Percentiles rank a stretch among this genome's conserved stretches.
phyloP scores from a whole-genome alignment of 2,888 invertebrate genomes.

The Dynastes tityus region DNA sequence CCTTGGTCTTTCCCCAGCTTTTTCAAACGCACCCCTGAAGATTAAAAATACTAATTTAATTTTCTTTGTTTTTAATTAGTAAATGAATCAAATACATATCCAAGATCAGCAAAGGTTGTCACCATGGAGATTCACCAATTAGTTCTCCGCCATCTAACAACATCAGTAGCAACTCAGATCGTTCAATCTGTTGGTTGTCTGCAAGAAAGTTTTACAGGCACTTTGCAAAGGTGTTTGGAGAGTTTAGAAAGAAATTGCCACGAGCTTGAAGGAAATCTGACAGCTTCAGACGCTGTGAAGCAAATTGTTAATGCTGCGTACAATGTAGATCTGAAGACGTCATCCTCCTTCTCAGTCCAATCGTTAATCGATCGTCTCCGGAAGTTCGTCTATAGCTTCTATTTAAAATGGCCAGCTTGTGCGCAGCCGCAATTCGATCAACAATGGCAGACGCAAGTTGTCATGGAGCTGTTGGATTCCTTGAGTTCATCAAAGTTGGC shows the following conservation, averaged over 20 bases:
- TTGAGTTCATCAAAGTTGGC: slow-evolving; percentile 82
- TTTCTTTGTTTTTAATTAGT: slow-evolving; percentile 38
- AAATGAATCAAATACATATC: slow-evolving; percentile 41
- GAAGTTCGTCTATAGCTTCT: slow-evolving; percentile 76
- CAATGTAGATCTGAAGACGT: slow-evolving; percentile 79
- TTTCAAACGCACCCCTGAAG: too few relatives aligned
- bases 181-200: slow-evolving; percentile 87
- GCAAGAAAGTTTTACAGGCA: slow-evolving; percentile 88
- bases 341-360: slow-evolving; percentile 77
- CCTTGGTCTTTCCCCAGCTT: too few relatives aligned
- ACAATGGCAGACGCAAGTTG: slow-evolving; percentile 83
- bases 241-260: slow-evolving; percentile 76
- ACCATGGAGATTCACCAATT: slow-evolving; percentile 85
- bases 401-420: slow-evolving; percentile 75
- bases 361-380: slow-evolving; percentile 79
- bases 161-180: slow-evolving; percentile 84
- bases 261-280: slow-evolving; percentile 72
- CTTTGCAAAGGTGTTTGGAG: slow-evolving; percentile 82
- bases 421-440: slow-evolving; percentile 66
- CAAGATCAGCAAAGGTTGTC: slow-evolving; percentile 68
- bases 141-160: slow-evolving; percentile 82
- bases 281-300: slow-evolving; percentile 82
- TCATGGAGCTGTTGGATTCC: slow-evolving; percentile 80
- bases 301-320: slow-evolving; percentile 84
- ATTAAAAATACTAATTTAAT: too few relatives aligned